Base-by-base conservation (phyloP, 2,113 vertebrate genomes). In the Apeltes quadracus region DNA sequence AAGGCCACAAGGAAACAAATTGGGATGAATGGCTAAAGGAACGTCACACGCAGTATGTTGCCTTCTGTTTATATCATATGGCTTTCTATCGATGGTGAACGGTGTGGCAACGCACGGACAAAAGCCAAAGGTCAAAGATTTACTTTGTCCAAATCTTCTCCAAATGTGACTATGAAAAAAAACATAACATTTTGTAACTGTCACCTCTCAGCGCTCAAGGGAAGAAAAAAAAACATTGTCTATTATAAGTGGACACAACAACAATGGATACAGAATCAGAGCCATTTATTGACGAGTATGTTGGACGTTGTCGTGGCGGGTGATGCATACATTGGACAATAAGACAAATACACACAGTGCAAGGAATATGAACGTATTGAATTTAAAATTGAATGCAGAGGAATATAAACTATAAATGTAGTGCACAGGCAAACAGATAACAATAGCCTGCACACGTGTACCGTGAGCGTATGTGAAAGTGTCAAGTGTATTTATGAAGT, bases 111-210 rank as follows among this genome's bases (percentile, higher is more conserved):
- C 84, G 76, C 63, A 39, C 66, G 66, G 79, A 88, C 14, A 25
- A 82, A 64, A 79, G 75, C 58, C 64, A 88, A 83, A 91, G 88
- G 84, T 87, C 90, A 92, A 75, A 63, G 54, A 87, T 87, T 88
- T 82, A 83, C 76, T 84, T 84, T 85, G 72, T 84, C 77, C 69
- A 81, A 78, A 88, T 85, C 85, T 71, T 80, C 65, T 79, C 34
- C 67, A 76, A 73, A 86, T 80, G 67, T 82, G 85, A 84, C 79
- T 89, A 61, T 74, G 69, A 86, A 43, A 50, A 57, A 63, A 34
- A 1, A 5, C 68, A 76, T 70, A 85, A 86, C 75, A 55, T 72
- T 82, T 86, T 83, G 82, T 72, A 80, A 76, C 77, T 82, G 68
- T 69, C 79, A 55, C 77, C 63, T 22, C 34, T 75, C 57, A 6